phyloP scores from a whole-genome alignment of 64 coral and sea anemone species.

The Montipora efflorescens region DNA sequence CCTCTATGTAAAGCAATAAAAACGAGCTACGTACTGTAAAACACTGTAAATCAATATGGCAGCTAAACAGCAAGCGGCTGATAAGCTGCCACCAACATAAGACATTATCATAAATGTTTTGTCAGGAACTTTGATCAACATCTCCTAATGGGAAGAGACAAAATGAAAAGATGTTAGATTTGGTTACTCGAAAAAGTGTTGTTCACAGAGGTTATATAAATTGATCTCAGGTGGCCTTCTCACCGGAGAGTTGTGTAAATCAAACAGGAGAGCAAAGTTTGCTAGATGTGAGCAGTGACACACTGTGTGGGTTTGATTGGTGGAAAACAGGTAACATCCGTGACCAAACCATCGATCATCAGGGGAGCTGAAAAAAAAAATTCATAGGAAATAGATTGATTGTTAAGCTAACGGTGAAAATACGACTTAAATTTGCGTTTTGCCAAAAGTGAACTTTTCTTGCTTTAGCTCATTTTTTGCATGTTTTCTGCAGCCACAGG shows the following conservation, averaged over 20 bases:
- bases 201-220: neutral
- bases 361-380: slow-evolving; percentile 25
- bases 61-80: slow-evolving; percentile 61
- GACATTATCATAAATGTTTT: slow-evolving; percentile 61
- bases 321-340: slow-evolving; percentile 62
- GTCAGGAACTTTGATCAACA: slow-evolving; percentile 13
- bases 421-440: too few relatives aligned
- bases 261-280: slow-evolving; percentile 82
- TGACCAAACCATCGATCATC: slow-evolving; percentile 74
- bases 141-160: slow-evolving; percentile 45
- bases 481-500: too few relatives aligned
- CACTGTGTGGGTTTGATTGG: slow-evolving; percentile 75
- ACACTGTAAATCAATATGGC: slow-evolving; percentile 64
- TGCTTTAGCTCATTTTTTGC: too few relatives aligned
- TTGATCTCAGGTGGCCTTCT: neutral
- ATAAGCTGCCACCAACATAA: slow-evolving; percentile 78
- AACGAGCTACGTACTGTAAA: slow-evolving; percentile 65
- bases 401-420: too few relatives aligned
- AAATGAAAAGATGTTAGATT: neutral
- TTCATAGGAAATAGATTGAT: too few relatives aligned
- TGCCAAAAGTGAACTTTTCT: too few relatives aligned
- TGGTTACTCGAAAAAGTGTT: neutral
- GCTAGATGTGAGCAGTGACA: slow-evolving; percentile 90
- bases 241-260: slow-evolving; percentile 53
- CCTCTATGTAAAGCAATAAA: neutral